Evolutionary conservation across 2,888 invertebrate species (phyloP), one percentile per base, ranked within the genome.

Genomic region (Cryptophagus acutangulus): DNA sequence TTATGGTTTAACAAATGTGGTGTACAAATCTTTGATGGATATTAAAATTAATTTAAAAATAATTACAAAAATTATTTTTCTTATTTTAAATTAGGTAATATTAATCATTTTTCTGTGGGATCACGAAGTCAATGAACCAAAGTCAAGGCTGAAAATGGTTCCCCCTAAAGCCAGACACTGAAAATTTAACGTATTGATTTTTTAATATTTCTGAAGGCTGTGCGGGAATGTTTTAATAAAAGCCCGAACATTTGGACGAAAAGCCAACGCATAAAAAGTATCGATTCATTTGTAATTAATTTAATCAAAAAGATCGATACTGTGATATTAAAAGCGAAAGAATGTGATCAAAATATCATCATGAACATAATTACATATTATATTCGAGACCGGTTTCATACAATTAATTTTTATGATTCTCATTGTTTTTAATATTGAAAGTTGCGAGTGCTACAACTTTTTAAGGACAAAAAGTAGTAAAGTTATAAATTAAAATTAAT

Each of bases 61-160:
- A 57, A 55, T 57, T 57, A 55, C 43, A 49, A 49, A 43, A 41
- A 13, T 38, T 45, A 45, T 43, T 52, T 41, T 48, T 48, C 51
- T 50, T 54, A 57, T 53, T 57, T 57, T 52, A 52, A 52, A 55
- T 58, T 57, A 51, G 52, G 49, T 45, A 54, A 50, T 54, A 58
- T 58, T 55, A 58, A 57, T 58, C 58, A 58, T 57, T 52, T 48
- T 51, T 47, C 38, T 26, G n/a, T 16, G 31, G 31, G 35, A n/a
- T n/a, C 37, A 17, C 17, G 29, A 38, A 51, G 55, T 54, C 55
- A 51, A 48, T 54, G 55, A 54, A 52, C 55, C 35, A 16, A 31
- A 16, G 45, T 49, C 55, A 54, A 55, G 53, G 53, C 54, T 58
- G 58, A 51, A 55, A 55, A 52, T 46, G 12, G 31, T 31, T 31